Evolutionary conservation across 2,797 vertebrate species (phyloP).

Genomic region (Scarus forsteni): DNA sequence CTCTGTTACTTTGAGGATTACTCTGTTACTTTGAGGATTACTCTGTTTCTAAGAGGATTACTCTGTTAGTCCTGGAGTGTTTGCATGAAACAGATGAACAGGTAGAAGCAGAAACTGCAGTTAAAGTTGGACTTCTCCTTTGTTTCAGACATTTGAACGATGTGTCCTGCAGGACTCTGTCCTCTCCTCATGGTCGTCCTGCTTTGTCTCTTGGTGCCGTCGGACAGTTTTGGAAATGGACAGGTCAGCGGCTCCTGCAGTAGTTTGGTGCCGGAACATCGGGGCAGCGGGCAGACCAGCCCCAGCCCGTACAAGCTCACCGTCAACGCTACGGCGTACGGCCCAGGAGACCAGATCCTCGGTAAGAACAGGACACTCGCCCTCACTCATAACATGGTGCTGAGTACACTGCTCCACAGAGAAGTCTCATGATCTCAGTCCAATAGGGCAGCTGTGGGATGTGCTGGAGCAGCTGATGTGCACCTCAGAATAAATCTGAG

Average conservation of each 20-base stretch:
- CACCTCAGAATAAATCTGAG: too few relatives aligned
- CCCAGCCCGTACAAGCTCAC: constrained; percentile 36
- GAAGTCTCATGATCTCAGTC: too few relatives aligned
- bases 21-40: too few relatives aligned
- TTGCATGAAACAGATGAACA: neutral
- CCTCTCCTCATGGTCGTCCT: constrained; percentile 29
- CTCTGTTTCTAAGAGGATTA: too few relatives aligned
- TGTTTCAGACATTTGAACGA: constrained; percentile 12
- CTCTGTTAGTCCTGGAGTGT: neutral
- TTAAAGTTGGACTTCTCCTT: neutral
- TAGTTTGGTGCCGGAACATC: constrained; percentile 52
- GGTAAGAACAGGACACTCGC: constrained; percentile 18
- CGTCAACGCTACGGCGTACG: constrained; percentile 44
- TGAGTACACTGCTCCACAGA: too few relatives aligned
- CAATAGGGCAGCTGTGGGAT: too few relatives aligned
- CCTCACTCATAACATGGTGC: too few relatives aligned
- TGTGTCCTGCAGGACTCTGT: constrained; percentile 23
- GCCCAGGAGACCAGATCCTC: constrained; percentile 37
- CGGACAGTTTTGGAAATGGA: constrained; percentile 36
- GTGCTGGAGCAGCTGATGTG: too few relatives aligned
- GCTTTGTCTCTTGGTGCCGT: constrained; percentile 20
- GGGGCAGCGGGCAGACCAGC: neutral
- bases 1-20: too few relatives aligned
- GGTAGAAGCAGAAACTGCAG: too few relatives aligned
- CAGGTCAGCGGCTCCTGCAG: constrained; percentile 48